Base-by-base conservation (phyloP, 2,113 vertebrate genomes). In the Taxidea taxus region DNA sequence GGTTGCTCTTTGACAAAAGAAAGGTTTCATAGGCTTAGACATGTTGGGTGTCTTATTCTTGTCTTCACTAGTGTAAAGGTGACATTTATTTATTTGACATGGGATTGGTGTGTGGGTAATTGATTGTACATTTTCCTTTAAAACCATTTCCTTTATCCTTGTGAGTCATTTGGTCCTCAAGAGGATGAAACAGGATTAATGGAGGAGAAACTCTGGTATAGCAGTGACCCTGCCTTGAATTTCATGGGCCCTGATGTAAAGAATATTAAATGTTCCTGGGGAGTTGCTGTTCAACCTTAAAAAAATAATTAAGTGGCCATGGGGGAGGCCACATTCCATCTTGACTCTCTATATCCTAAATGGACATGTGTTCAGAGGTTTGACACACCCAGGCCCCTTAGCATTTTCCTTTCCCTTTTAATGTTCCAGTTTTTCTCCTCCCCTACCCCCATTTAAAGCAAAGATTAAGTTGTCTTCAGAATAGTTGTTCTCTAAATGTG, bases 111-210 rank as follows among this genome's bases (percentile, higher is more conserved):
- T 47, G 11, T 58, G 47, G 54, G 15, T 70, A 72, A 72, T 58
- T 60, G 90, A 77, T 72, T 29, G 23, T 58, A 90, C 56, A 6
- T 91, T 92, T 96, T 87, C 29, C 37, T 96, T 91, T 74, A 93
- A 85, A 62, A 14, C 21, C 74, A 15, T 12, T 94, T 81, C n/a
- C 34, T 96, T 91, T 87, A 74, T 87, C 78, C 34, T 95, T 42
- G 51, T 58, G 54, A 97, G 42, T 66, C 34, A 58, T 44, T 90
- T 81, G 23, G 16, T 89, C 56, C 47, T 74, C 39, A 78, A 77
- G 78, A 97, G 75, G 82, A 86, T 20, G 39, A 64, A 93, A 49
- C 34, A 15, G 39, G 47, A 83, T 84, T 95, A 78, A 80, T 49
- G 66, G 91, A 95, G 85, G 56, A 83, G 91, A 85, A 86, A 78